Conservation (phyloP, 2,113 vertebrate species). For the Paramisgurnus dabryanus region DNA sequence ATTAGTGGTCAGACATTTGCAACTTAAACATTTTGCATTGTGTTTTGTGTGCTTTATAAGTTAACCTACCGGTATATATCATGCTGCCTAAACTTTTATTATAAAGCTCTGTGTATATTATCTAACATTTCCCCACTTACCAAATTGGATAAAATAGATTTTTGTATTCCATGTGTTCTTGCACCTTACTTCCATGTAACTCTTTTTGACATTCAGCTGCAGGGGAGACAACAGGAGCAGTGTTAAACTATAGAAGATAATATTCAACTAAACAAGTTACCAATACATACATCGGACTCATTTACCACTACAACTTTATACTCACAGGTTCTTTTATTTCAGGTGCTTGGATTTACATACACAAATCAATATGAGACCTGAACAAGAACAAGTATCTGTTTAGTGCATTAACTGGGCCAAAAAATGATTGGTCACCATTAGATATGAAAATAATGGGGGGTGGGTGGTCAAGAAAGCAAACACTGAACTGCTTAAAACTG, state of each 20-base stretch:
- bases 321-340: background rate
- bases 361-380: background rate
- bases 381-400: background rate
- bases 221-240: slow-evolving; percentile 33
- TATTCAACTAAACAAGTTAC: no score
- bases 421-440: background rate
- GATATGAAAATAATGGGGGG: background rate
- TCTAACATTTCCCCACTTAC: no score
- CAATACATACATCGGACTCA: background rate
- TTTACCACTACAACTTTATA: background rate
- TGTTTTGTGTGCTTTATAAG: no score
- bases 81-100: no score
- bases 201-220: background rate
- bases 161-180: background rate
- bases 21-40: no score
- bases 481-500: background rate
- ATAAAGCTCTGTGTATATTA: no score
- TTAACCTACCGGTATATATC: no score
- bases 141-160: background rate
- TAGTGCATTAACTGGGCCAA: no score
- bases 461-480: no score
- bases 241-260: slow-evolving; percentile 12
- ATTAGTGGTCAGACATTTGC: no score
- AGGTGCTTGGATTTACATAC: slow-evolving; percentile 2
- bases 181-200: background rate